A percentile compares a stretch with the other conserved stretches of the same genome.
Conservation (phyloP, 2,888 invertebrate genomes). For the Brenthis hecate region DNA sequence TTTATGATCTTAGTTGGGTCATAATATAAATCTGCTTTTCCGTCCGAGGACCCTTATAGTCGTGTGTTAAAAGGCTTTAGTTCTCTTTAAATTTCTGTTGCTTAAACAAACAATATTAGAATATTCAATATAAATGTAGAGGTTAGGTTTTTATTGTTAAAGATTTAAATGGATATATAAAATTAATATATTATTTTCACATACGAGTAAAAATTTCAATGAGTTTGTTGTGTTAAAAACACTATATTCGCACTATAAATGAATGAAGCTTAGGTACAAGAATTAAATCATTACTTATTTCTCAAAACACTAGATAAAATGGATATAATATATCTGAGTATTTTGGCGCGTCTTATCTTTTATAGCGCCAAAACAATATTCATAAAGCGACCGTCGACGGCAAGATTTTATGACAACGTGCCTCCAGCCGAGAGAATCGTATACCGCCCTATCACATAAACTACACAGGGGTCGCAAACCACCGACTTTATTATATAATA, state of each 20-base stretch:
- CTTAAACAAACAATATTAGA: constrained; percentile 9
- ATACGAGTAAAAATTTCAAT: too few species aligned
- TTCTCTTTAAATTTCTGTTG: constrained; percentile 19
- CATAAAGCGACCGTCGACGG: constrained; percentile 66
- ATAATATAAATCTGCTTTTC: constrained; percentile 79
- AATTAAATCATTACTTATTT: background rate
- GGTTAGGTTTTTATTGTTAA: background rate
- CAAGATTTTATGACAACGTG: constrained; percentile 76
- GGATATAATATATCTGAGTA: constrained; percentile 37
- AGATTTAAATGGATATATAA: too few species aligned
- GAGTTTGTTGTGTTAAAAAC: too few species aligned
- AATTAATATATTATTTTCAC: too few species aligned
- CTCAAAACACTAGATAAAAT: constrained; percentile 42
- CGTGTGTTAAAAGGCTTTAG: constrained; percentile 52
- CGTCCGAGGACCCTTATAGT: constrained; percentile 54
- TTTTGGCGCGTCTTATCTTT: constrained; percentile 64
- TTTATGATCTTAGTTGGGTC: constrained; percentile 82
- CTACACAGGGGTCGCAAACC: constrained; percentile 55
- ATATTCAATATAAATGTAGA: constrained; percentile 30
- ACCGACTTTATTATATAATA: constrained; percentile 29
- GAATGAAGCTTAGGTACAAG: too few species aligned
- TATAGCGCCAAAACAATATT: constrained; percentile 64
- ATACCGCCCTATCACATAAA: constrained; percentile 62
- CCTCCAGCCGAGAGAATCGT: constrained; percentile 57
- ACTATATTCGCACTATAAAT: too few species aligned